phyloP scores from a whole-genome alignment of 2,113 vertebrate species.

The Zosterops hypoxanthus region DNA sequence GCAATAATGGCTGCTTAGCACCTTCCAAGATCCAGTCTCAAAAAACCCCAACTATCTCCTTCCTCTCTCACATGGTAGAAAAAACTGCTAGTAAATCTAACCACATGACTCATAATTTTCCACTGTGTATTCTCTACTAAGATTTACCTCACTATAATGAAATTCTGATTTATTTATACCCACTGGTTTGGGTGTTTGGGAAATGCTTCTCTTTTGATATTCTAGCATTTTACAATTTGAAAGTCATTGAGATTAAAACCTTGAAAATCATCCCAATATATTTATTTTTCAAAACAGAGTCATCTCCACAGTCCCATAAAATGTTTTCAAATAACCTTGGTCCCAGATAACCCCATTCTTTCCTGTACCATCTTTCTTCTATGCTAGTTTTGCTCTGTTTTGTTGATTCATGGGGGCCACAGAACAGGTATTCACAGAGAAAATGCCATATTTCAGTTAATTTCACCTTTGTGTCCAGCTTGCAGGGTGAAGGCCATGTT shows the following conservation, averaged over 20 bases:
- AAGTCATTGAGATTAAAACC: background rate
- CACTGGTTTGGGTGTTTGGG: background rate
- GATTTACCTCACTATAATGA: background rate
- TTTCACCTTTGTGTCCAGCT: slow-evolving; percentile 90
- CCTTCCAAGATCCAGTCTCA: background rate
- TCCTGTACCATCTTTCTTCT: background rate
- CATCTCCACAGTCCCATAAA: background rate
- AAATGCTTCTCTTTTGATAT: background rate
- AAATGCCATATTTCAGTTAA: background rate
- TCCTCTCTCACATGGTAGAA: background rate
- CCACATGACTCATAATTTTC: background rate
- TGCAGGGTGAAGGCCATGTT: slow-evolving; percentile 87
- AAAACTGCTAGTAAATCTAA: background rate
- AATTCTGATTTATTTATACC: slow-evolving; percentile 2
- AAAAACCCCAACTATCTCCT: background rate
- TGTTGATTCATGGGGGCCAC: background rate
- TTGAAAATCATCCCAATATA: background rate
- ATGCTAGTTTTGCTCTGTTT: background rate
- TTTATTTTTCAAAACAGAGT: background rate
- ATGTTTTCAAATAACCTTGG: background rate
- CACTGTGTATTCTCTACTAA: background rate
- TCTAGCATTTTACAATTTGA: background rate
- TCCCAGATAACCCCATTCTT: background rate
- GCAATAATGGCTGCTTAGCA: background rate
- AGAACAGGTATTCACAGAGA: background rate